Evolutionary conservation across 2,797 vertebrate species (phyloP).

Genomic region (Caiman crocodilus): DNA sequence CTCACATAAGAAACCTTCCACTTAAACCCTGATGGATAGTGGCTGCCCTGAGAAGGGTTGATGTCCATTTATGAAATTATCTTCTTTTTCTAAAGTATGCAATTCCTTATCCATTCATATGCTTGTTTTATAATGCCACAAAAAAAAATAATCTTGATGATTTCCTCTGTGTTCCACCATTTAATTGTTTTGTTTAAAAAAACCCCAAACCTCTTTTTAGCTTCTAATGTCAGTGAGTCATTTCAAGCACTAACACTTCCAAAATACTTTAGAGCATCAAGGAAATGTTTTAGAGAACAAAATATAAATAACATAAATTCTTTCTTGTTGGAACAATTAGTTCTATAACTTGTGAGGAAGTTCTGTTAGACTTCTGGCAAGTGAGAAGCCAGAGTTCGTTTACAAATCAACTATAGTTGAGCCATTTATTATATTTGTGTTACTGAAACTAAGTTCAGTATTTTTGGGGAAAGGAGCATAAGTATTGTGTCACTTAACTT

Average conservation of each 20-base stretch:
- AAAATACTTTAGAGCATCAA: not conserved
- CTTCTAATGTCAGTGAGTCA: not conserved
- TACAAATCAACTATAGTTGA: not conserved
- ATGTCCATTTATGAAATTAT: conserved; percentile 31
- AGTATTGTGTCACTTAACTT: not conserved
- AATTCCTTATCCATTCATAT: not conserved
- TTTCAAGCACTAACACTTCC: not conserved
- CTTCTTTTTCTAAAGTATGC: not conserved
- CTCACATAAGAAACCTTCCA: conserved; percentile 31
- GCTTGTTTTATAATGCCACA: not conserved
- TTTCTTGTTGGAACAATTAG: not conserved
- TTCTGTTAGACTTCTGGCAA: not conserved
- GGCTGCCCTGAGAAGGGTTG: not conserved
- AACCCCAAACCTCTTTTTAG: not conserved
- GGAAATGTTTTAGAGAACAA: not conserved
- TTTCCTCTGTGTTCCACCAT: too few species aligned
- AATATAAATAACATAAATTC: not conserved
- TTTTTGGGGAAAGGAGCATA: not conserved
- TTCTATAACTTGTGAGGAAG: not conserved
- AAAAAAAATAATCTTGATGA: too few species aligned
- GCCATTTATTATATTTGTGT: not conserved
- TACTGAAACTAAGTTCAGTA: not conserved
- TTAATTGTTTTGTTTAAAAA: not conserved
- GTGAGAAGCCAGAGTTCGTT: not conserved
- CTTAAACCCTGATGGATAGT: not conserved